Evolutionary conservation across 2,797 vertebrate species (phyloP).

Genomic region (Diceros bicornis): DNA sequence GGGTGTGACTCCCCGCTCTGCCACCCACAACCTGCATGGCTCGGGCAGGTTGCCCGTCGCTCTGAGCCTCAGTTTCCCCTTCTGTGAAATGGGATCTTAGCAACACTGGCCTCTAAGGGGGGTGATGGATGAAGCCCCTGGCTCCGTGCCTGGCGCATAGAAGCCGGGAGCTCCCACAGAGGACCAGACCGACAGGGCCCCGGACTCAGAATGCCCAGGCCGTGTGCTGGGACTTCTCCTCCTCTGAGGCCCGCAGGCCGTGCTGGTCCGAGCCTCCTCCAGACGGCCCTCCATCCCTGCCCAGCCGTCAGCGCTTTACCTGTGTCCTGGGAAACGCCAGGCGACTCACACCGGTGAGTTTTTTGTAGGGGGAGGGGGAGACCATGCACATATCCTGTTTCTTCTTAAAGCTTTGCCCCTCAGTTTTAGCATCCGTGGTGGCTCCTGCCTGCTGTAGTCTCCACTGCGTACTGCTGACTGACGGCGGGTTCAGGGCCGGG

Average conservation of each 20-base stretch:
- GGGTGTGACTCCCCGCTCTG: not conserved
- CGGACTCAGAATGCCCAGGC: not conserved
- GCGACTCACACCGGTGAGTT: too few relatives aligned
- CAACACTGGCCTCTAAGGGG: not conserved
- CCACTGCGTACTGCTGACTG: accelerated
- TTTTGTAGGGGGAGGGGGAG: not conserved
- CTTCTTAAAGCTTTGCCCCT: not conserved
- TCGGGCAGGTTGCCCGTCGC: not conserved
- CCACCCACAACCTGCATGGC: not conserved
- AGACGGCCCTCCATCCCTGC: not conserved
- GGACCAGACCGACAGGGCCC: not conserved
- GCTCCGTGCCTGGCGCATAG: not conserved
- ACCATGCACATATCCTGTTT: too few relatives aligned
- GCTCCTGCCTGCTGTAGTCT: accelerated
- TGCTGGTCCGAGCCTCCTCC: accelerated
- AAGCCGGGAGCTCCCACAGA: not conserved
- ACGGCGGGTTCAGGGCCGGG: not conserved
- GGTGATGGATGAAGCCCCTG: accelerated
- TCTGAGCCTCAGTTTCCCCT: not conserved
- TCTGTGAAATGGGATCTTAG: not conserved
- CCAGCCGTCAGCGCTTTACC: accelerated
- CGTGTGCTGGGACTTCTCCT: too few relatives aligned
- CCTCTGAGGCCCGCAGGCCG: accelerated
- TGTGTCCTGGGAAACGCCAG: not conserved
- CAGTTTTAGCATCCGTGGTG: not conserved